These are phyloP conservation scores for Stramonita haemastoma DNA, from an alignment of 2,888 invertebrate species.

Conservation along the genomic window DNA sequence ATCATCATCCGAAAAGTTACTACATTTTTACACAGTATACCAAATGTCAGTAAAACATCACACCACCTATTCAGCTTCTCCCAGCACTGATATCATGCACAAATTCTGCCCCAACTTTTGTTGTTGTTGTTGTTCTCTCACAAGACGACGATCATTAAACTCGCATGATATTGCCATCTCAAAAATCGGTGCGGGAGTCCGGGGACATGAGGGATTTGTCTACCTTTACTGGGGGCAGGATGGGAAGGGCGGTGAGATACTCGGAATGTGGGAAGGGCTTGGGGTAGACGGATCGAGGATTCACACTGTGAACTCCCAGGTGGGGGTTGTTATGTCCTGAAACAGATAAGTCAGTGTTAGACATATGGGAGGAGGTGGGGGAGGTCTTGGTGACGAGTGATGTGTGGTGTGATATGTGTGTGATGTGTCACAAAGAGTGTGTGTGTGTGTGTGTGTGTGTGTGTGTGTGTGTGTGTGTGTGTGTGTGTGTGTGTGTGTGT, in stretches of 20 bases:
- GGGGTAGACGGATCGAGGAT: slow-evolving; percentile 22
- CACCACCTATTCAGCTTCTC: too few relatives aligned
- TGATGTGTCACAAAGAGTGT: too few relatives aligned
- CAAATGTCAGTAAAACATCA: too few relatives aligned
- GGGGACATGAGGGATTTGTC: slow-evolving; percentile 37
- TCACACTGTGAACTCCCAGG: slow-evolving; percentile 21
- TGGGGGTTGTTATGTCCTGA: slow-evolving; percentile 34
- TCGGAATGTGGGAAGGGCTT: slow-evolving; percentile 36
- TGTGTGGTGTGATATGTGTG: too few relatives aligned
- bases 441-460: background rate
- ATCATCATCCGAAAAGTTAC: too few relatives aligned
- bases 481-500: background rate
- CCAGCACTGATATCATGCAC: too few relatives aligned
- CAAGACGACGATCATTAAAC: too few relatives aligned
- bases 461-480: background rate
- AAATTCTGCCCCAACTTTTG: too few relatives aligned
- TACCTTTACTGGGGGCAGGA: slow-evolving; percentile 31
- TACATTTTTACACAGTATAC: too few relatives aligned
- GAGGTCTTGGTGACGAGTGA: background rate
- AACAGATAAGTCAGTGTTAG: slow-evolving; percentile 1
- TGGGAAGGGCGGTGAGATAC: slow-evolving; percentile 25
- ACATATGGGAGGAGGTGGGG: background rate
- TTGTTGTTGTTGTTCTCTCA: too few relatives aligned
- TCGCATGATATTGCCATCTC: background rate
- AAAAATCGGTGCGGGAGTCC: slow-evolving; percentile 47